Evolutionary conservation across 2,888 invertebrate genomes (phyloP).

Genomic region (Tridacna crocea): DNA sequence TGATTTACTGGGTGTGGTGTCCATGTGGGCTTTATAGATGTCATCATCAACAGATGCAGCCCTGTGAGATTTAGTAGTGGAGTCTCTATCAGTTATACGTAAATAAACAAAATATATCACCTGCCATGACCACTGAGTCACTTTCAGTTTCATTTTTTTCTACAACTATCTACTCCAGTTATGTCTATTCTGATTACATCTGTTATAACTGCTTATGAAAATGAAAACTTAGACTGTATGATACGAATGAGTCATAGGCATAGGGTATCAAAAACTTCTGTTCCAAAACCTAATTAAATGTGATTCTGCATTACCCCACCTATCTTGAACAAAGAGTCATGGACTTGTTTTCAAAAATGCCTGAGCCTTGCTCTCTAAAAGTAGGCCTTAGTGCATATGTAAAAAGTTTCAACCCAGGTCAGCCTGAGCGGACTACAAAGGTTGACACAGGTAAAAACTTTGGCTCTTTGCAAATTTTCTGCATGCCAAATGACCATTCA

Average conservation of each 20-base stretch:
- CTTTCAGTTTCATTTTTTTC: neutral
- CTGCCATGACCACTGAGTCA: conserved; percentile 61
- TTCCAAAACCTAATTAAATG: neutral
- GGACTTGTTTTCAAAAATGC: neutral
- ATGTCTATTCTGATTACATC: neutral
- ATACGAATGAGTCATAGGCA: neutral
- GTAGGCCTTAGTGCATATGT: too few species aligned
- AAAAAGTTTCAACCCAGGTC: too few species aligned
- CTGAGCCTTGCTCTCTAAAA: neutral
- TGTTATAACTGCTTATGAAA: neutral
- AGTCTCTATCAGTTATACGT: conserved; percentile 51
- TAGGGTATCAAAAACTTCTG: neutral
- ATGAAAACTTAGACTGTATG: neutral
- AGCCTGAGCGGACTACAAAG: too few species aligned
- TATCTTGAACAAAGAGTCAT: neutral
- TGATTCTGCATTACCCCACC: neutral
- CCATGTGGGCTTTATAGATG: conserved; percentile 77
- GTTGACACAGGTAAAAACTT: too few species aligned
- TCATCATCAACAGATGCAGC: conserved; percentile 82
- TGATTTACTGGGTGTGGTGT: conserved; percentile 75
- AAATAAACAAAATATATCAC: conserved; percentile 22
- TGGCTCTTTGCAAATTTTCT: too few species aligned
- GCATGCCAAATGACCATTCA: too few species aligned
- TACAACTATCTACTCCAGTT: neutral
- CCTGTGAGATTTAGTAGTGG: conserved; percentile 66